phyloP scores from a whole-genome alignment of 2,888 invertebrate species.

The Crematogaster levior region DNA sequence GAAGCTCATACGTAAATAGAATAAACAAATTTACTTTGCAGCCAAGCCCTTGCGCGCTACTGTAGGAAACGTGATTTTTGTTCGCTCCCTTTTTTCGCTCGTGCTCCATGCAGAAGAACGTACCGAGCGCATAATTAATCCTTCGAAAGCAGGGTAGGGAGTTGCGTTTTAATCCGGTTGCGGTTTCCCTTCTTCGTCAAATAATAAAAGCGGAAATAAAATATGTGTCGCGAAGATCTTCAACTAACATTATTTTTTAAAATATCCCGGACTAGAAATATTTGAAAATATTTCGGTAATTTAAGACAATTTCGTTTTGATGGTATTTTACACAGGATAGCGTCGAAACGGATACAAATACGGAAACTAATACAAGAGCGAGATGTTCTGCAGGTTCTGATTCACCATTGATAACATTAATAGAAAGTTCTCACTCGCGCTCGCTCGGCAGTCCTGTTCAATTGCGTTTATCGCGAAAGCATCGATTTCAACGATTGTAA shows the following conservation, averaged over 20 bases:
- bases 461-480: slow-evolving; percentile 11
- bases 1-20: slow-evolving; percentile 50
- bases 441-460: neutral
- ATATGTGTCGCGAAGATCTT: neutral
- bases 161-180: neutral
- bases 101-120: neutral
- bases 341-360: no score
- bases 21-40: slow-evolving; percentile 49
- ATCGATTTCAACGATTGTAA: slow-evolving; percentile 53
- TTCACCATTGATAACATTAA: neutral
- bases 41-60: slow-evolving; percentile 21
- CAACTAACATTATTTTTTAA: neutral
- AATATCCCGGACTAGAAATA: neutral
- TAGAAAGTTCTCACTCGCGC: neutral
- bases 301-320: no score
- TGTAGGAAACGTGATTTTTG: slow-evolving; percentile 41
- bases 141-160: neutral
- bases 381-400: neutral
- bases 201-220: neutral
- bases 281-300: neutral
- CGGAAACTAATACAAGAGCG: no score
- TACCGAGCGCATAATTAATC: slow-evolving; percentile 40
- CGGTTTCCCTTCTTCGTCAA: neutral
- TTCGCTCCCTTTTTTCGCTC: neutral
- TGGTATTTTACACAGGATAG: no score